Base-by-base conservation (phyloP, 2,797 vertebrate genomes). In the Gallirallus australis region DNA sequence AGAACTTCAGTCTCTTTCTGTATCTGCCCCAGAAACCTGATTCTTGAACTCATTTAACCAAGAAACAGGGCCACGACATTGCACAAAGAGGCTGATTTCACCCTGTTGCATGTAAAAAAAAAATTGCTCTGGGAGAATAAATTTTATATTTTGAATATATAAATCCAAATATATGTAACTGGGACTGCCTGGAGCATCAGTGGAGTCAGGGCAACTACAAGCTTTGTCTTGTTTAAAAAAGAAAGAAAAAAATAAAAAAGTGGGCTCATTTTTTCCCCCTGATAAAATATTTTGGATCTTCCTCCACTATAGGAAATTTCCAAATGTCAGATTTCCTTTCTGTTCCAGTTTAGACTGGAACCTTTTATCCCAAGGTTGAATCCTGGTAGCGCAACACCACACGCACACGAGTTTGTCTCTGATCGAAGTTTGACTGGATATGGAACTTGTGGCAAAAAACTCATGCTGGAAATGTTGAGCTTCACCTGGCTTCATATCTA, bases 1-100 rank as follows among this genome's bases (percentile, higher is more conserved):
- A 57, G 17, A 50, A 77, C 60, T 70, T 84, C 53, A 31, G 53
- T 33, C 53, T 71, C 79, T 66, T 83, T 93, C 64, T 47, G 0
- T 14, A 73, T 28, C 47, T 39, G 89, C 64, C 93, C 86, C 79
- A 97, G 92, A 95, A 96, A 97, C 96, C 93, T 87, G 79, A 92
- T 96, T 96, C 90, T 93, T 93, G 83, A 83, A 89, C 94, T 91
- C 91, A 83, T 86, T 96, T 93, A 79, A 37, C 81, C 79, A 84
- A 80, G 76, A 78, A 93, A 92, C 84, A 91, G 84, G 94, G 92
- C 93, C 90, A 91, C 73, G 94, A 96, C 96, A 95, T 96, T 96
- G 95, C 78, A 82, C 79, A 94, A 84, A 92, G 84, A 95, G 72
- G 70, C 57, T 19, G 21, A 88, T 59, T 92, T 77, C 84, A 90